These are phyloP conservation scores for Dioctria rufipes DNA, from an alignment of 2,888 invertebrate species.

Conservation along the genomic window DNA sequence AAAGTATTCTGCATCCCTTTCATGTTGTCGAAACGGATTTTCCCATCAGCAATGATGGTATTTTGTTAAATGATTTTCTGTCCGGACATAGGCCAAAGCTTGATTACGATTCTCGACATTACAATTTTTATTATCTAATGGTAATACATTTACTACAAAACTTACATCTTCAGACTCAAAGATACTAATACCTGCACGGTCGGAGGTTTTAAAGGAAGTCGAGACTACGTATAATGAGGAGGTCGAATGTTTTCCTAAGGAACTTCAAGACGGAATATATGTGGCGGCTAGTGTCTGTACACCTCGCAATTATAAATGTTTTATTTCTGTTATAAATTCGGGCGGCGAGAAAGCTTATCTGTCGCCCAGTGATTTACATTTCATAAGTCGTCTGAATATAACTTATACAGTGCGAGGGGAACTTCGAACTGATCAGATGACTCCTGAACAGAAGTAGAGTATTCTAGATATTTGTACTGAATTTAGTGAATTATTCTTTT, in stretches of 20 bases:
- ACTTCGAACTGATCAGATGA: too few species aligned
- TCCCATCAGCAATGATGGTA: neutral
- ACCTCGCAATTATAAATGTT: too few species aligned
- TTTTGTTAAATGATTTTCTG: neutral
- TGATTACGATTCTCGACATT: neutral
- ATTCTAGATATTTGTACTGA: neutral
- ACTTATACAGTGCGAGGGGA: neutral
- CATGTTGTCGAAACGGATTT: neutral
- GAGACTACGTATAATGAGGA: neutral
- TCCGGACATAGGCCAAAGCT: neutral
- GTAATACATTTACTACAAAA: too few species aligned
- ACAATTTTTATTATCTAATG: neutral
- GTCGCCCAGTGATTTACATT: neutral
- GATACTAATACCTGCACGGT: neutral
- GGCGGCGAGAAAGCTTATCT: neutral
- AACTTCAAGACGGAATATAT: too few species aligned
- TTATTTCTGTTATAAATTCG: neutral
- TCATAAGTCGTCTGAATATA: neutral
- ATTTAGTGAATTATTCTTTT: neutral
- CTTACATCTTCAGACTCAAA: conserved; percentile 2
- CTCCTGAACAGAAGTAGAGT: too few species aligned
- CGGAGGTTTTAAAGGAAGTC: neutral
- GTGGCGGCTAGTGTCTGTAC: too few species aligned
- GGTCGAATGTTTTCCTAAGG: too few species aligned
- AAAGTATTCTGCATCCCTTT: neutral